Base-by-base conservation (phyloP, 2,797 vertebrate genomes). In the Nannoperca australis region DNA sequence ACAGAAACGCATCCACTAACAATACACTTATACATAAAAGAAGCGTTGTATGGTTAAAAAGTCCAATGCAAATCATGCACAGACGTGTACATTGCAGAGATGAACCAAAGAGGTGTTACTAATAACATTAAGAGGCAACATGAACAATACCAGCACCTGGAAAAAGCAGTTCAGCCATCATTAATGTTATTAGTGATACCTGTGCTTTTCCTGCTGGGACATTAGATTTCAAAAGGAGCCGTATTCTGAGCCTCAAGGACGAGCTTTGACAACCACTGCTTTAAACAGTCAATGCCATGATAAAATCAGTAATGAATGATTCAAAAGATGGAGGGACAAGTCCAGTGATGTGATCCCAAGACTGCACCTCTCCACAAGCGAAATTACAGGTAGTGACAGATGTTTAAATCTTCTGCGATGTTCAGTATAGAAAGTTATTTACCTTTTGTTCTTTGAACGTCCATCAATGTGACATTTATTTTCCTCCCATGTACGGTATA, bases 381-480 rank as follows among this genome's bases (percentile, higher is more conserved):
- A 67, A 51, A 76, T 54, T 15, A 47, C 70, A 8, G 15, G 18
- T 5, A 3, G 47, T 64, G 77, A 81, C 70, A 67, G 62, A 71
- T 47, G 47, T 53, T 67, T 73, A 11, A 47, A 15, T 54, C 58
- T 7, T 58, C 36, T 55, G 45, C n/a, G 22, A 27, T 4, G 10
- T 59, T 77, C 42, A 78, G 30, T 76, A 69, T 27, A 51, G 69
- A 44, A 72, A 70, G 32, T 73, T 78, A 78, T 85, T 80, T 66
- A 71, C 58, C 56, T 74, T 60, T 78, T 27, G 70, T 61, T 32
- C 51, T 32, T n/a, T 73, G 24, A 71, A 47, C 38, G 17, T 84
- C 78, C 65, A 85, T 86, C 77, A 87, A 24, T 11, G 69, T 84
- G 87, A 81, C 63, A 65, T 85, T 84, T 70, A 84, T 81, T 82